Percentiles rank a stretch among this genome's conserved stretches.
phyloP scores from a whole-genome alignment of 2,113 vertebrate genomes.

The Nycticryphes semicollaris region DNA sequence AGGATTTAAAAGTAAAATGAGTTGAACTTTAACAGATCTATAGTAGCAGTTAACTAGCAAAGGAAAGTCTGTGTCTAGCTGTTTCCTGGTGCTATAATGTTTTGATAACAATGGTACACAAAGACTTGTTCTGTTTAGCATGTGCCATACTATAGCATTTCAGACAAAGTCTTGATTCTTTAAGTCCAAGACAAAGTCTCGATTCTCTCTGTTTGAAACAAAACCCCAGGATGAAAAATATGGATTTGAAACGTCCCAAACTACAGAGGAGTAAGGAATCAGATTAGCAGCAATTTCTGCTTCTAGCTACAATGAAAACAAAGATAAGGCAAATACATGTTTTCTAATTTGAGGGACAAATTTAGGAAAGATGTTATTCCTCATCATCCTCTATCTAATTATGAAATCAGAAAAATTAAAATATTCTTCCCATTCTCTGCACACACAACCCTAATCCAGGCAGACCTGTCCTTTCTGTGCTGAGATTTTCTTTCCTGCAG shows the following conservation, averaged over 20 bases:
- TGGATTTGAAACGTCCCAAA: background rate
- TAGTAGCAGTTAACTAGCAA: background rate
- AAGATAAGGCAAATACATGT: background rate
- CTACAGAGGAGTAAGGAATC: background rate
- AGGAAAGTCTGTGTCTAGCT: constrained; percentile 1
- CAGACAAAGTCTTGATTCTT: constrained; percentile 54
- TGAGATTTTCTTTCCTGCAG: background rate
- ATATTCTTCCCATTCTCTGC: background rate
- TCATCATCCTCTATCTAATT: background rate
- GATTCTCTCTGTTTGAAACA: background rate
- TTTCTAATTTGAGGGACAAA: background rate
- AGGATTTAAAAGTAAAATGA: constrained; percentile 16
- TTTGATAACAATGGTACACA: constrained; percentile 45
- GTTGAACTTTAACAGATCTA: constrained; percentile 12
- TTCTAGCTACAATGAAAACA: background rate
- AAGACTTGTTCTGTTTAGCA: constrained; percentile 54
- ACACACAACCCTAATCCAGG: background rate
- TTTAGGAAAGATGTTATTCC: background rate
- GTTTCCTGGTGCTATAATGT: constrained; percentile 47
- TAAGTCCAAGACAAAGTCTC: constrained; percentile 24
- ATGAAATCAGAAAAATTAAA: background rate
- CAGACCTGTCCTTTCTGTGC: background rate
- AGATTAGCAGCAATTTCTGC: constrained; percentile 2
- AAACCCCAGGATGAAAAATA: background rate
- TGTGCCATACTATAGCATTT: background rate